Percentiles rank a stretch among this genome's conserved stretches.
phyloP scores from a whole-genome alignment of 2,888 invertebrate genomes.

The Neoscelio sp. region DNA sequence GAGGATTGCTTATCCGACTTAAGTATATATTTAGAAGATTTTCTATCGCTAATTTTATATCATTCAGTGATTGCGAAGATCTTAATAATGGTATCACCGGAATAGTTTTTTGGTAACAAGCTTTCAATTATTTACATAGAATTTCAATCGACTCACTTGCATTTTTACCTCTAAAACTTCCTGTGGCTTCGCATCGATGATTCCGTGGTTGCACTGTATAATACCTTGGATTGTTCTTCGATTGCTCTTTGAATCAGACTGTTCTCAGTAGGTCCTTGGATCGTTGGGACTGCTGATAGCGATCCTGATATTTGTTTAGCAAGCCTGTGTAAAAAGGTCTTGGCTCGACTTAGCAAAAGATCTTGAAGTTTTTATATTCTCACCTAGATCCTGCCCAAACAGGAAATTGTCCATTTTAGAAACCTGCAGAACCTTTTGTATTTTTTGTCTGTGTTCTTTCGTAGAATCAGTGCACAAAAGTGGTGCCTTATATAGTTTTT shows the following conservation, averaged over 20 bases:
- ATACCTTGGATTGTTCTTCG: not conserved
- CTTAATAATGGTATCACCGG: too few relatives aligned
- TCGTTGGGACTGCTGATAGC: constrained; percentile 20
- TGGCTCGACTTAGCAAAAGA: constrained; percentile 42
- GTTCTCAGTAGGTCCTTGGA: constrained; percentile 1
- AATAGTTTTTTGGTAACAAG: too few relatives aligned
- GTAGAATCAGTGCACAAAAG: constrained; percentile 44
- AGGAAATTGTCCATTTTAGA: constrained; percentile 34
- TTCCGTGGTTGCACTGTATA: not conserved
- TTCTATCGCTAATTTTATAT: not conserved
- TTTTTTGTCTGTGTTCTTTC: constrained; percentile 38
- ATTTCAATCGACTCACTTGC: not conserved
- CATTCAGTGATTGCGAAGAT: too few relatives aligned
- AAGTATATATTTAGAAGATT: constrained; percentile 13
- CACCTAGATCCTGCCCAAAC: constrained; percentile 34
- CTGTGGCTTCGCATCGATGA: not conserved
- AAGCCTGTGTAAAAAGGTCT: constrained; percentile 24
- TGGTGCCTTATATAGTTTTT: too few relatives aligned
- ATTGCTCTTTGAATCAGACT: not conserved
- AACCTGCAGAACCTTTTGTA: constrained; percentile 35
- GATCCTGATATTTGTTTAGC: constrained; percentile 27
- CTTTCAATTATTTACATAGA: not conserved
- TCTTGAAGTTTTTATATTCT: constrained; percentile 41
- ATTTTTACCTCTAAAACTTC: constrained; percentile 15
- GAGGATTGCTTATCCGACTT: too few relatives aligned